Evolutionary conservation across 2,888 invertebrate genomes (phyloP), one percentile per base, ranked within the genome.

Genomic region (Amiota minor): DNA sequence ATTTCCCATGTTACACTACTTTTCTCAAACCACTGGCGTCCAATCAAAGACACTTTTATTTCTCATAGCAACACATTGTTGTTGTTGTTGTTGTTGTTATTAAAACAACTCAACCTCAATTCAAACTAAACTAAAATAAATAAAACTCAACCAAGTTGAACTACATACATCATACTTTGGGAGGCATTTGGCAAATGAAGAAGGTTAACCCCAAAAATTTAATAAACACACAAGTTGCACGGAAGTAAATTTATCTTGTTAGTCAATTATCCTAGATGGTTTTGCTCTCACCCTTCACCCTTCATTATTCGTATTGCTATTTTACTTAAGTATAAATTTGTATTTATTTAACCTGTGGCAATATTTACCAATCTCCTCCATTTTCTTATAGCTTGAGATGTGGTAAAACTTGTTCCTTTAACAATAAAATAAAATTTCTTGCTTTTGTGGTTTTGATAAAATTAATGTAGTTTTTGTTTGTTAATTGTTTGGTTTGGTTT

Each of bases 171-270:
- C 65, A n/a, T n/a, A 70, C 73, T 49, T 35, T 61, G 59, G 9
- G 23, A 46, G 56, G 59, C 11, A 11, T 20, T 72, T 45, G 46
- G 53, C 45, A 23, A 64, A 45, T 62, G 35, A 35, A 35, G 35
- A 35, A 35, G 79, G 79, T 80, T 84, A 84, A 77, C 79, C 85
- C 83, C 76, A 81, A 80, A 84, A 85, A 86, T 85, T 85, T 85
- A 85, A 85, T 85, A 85, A 85, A 84, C 85, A 87, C 83, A 81
- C 80, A 81, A 86, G 81, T 35, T 80, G 78, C 79, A 86, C 79
- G 80, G 85, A 86, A 85, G 82, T 83, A 78, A 80, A 83, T 86
- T 86, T 84, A 82, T 83, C 73, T 82, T 76, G 76, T 77, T 83
- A 81, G 85, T 85, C 80, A 77, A 81, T 83, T 77, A 74, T 79